Evolutionary conservation across 2,113 vertebrate genomes (phyloP), one percentile per base, ranked within the genome.

Genomic region (Climacteris rufus): DNA sequence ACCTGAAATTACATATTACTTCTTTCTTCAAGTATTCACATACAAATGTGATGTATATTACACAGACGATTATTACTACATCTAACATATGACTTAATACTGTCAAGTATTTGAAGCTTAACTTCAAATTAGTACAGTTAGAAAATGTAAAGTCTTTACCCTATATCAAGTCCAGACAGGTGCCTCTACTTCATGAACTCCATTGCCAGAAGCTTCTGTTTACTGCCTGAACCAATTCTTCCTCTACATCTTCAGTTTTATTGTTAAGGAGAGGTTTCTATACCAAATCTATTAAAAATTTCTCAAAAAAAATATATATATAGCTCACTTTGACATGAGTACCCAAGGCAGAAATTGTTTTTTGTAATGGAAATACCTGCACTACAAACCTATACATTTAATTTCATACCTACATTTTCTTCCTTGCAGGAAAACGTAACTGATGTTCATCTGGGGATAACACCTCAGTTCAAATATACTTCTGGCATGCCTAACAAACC

Each of bases 51-150:
- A 33, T 4, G 2, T 10, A 37, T 18, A 1, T 44, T 60, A 45
- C 1, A 8, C 1, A 60, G 23, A 19, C 27, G 1, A 21, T 11
- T 28, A 66, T 1, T 23, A 11, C 9, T 4, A n/a, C 25, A n/a
- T 5, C 2, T 14, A 37, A 69, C 28, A 9, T 1, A 42, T 2
- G 56, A 22, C 3, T 47, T 50, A 14, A 24, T 13, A 63, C 39
- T 71, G 56, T 27, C 44, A 84, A 63, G 10, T 23, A 74, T 3
- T 50, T 30, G 15, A 75, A 17, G 31, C 10, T n/a, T n/a, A n/a
- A n/a, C n/a, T n/a, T n/a, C n/a, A n/a, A n/a, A n/a, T n/a, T n/a
- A n/a, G n/a, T n/a, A n/a, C n/a, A n/a, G n/a, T n/a, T n/a, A n/a
- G n/a, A n/a, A n/a, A n/a, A n/a, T n/a, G n/a, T n/a, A n/a, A n/a